phyloP scores from a whole-genome alignment of 2,797 vertebrate genomes.

The Brachyalestes nurse region DNA sequence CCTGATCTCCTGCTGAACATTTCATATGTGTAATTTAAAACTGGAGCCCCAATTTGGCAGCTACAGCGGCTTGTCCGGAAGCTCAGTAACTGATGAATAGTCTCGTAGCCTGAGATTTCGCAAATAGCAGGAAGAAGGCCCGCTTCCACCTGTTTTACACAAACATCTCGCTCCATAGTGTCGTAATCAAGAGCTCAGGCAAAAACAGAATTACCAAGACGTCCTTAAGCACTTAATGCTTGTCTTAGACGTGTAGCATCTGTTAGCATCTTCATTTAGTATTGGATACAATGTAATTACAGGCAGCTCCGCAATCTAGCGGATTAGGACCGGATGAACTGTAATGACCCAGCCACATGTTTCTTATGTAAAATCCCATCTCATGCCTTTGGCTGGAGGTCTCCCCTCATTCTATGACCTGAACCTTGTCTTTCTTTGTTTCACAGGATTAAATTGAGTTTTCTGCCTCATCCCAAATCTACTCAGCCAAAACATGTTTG shows the following conservation, averaged over 20 bases:
- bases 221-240: constrained; percentile 85
- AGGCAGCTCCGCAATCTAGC: constrained; percentile 63
- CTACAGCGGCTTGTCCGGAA: too few species aligned
- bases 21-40: too few species aligned
- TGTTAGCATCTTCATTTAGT: constrained; percentile 78
- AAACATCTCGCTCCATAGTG: neutral
- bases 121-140: too few species aligned
- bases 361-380: constrained; percentile 71
- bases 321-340: constrained; percentile 76
- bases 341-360: constrained; percentile 81
- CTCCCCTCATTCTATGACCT: neutral
- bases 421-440: neutral
- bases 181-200: constrained; percentile 62
- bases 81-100: too few species aligned
- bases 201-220: constrained; percentile 73
- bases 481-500: too few species aligned
- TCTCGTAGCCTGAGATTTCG: too few species aligned
- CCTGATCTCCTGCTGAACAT: too few species aligned
- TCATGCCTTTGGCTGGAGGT: constrained; percentile 45
- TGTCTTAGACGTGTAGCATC: constrained; percentile 83
- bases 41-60: too few species aligned
- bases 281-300: constrained; percentile 73
- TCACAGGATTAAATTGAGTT: neutral
- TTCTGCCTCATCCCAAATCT: neutral
- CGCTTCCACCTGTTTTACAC: neutral